Conservation (phyloP, 2,797 vertebrate species). For the Bradypus variegatus region DNA sequence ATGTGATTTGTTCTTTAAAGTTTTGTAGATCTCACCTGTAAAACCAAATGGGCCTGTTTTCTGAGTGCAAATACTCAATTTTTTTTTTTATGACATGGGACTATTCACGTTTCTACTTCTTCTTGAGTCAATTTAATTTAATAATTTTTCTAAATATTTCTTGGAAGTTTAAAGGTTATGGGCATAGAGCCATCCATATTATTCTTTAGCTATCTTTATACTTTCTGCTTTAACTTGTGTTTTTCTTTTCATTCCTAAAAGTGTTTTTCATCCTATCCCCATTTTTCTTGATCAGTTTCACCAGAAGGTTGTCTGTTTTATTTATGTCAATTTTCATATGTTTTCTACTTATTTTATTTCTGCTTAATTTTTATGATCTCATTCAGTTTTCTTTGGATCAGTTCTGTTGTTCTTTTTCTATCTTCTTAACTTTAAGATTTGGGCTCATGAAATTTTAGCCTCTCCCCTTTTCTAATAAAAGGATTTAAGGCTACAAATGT, state of each 20-base stretch:
- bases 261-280: neutral
- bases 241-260: neutral
- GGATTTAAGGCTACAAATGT: constrained; percentile 21
- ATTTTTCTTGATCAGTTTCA: neutral
- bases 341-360: neutral
- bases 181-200: neutral
- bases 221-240: neutral
- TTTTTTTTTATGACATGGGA: neutral
- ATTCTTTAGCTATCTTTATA: neutral
- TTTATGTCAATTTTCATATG: neutral
- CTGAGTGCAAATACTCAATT: neutral
- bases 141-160: constrained; percentile 2
- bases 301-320: neutral
- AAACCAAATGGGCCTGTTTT: neutral
- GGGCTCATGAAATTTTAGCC: neutral
- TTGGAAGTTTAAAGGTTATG: neutral
- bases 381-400: neutral
- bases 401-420: neutral
- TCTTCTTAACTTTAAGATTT: constrained; percentile 2
- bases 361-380: neutral
- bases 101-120: neutral
- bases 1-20: neutral
- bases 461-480: neutral
- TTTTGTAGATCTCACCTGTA: neutral
- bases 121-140: constrained; percentile 20